Conservation (phyloP, 2,113 vertebrate species). For the Sinocyclocheilus maitianheensis region DNA sequence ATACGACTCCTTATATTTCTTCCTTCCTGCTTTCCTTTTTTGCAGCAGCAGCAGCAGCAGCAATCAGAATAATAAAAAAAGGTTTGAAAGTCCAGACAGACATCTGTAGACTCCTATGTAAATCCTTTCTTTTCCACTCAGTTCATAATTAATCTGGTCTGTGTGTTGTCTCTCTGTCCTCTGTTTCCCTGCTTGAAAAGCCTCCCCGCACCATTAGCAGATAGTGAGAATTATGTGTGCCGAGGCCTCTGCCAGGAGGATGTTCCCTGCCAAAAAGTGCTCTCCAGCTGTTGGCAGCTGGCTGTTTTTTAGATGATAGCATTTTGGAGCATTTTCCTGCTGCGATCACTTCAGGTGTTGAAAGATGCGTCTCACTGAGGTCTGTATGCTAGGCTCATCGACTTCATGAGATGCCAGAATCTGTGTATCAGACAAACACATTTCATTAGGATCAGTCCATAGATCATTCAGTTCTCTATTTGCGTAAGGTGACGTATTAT, state of each 20-base stretch:
- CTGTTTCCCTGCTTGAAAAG: conserved; percentile 39
- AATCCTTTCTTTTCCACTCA: conserved; percentile 16
- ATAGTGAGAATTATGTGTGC: conserved; percentile 37
- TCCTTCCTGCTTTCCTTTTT: not conserved
- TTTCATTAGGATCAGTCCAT: not conserved
- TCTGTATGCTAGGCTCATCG: not conserved
- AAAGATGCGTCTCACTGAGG: conserved; percentile 6
- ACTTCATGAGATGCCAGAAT: not conserved
- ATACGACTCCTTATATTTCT: conserved; percentile 8
- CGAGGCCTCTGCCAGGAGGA: conserved; percentile 31
- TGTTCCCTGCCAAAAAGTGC: conserved; percentile 45
- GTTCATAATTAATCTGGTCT: conserved; percentile 21
- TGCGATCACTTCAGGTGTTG: conserved; percentile 36
- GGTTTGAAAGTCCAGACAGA: not conserved
- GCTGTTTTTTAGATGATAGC: conserved; percentile 29
- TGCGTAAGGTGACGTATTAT: not conserved
- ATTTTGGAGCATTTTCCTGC: not conserved
- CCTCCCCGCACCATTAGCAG: conserved; percentile 44
- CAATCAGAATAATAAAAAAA: not conserved
- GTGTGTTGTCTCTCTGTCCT: conserved; percentile 5
- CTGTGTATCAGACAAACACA: not conserved
- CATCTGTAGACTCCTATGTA: not conserved
- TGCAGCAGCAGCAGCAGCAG: not conserved
- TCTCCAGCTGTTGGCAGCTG: conserved; percentile 29
- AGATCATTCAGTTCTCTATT: not conserved